phyloP scores from a whole-genome alignment of 2,797 vertebrate species.

The Phoebastria nigripes region DNA sequence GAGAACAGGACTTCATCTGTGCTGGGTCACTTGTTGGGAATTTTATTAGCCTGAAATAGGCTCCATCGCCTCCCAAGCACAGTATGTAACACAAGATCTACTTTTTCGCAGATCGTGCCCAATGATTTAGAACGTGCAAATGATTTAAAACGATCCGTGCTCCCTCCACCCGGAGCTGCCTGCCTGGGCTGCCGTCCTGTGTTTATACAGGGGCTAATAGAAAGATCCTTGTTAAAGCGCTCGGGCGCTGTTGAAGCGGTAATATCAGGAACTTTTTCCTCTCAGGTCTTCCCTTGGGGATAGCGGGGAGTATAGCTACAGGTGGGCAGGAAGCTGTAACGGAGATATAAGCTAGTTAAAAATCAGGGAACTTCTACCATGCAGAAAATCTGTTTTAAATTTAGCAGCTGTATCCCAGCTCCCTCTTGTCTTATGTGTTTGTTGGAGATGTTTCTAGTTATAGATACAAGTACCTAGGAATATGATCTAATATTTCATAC shows the following conservation, averaged over 20 bases:
- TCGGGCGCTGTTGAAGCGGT: fast-evolving
- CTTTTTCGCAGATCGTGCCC: background rate
- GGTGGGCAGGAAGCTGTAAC: background rate
- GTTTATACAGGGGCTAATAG: background rate
- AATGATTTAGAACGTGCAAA: background rate
- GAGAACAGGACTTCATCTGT: conserved; percentile 32
- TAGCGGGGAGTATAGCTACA: background rate
- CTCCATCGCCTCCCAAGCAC: background rate
- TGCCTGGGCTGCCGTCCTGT: background rate
- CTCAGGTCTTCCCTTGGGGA: background rate
- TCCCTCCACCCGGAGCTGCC: background rate
- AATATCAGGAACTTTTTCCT: background rate
- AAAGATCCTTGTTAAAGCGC: conserved; percentile 9
- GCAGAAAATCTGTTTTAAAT: background rate
- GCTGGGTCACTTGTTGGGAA: background rate
- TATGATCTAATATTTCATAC: background rate
- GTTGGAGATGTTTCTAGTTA: background rate
- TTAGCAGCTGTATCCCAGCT: background rate
- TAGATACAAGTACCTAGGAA: background rate
- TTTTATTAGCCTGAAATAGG: conserved; percentile 23
- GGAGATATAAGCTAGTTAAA: background rate
- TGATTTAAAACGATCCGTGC: background rate
- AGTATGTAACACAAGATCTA: background rate
- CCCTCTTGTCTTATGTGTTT: background rate
- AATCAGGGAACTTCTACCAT: background rate